Base-by-base conservation (phyloP, 2,888 invertebrate genomes). In the Neoitamus cyanurus region DNA sequence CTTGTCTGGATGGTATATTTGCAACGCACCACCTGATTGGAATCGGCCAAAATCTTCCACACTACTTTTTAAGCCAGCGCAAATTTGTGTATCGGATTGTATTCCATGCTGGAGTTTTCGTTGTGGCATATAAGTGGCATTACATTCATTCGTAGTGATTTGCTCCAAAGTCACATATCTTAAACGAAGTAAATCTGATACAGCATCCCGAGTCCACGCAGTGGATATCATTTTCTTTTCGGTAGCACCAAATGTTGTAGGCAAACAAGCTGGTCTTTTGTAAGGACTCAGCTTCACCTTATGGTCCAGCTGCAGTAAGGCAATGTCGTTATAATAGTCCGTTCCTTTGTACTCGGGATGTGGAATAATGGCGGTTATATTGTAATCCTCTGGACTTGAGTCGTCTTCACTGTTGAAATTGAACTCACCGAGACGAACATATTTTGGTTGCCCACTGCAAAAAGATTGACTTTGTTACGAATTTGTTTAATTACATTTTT, bases 11-110 rank as follows among this genome's bases (percentile, higher is more conserved):
- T 90, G 90, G 73, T 88, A 89, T 0, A 92, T 88, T 70, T 91
- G 91, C 30, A 95, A 89, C 0, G 95, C 94, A 11, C 95, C 95
- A 9, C n/a, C n/a, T n/a, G n/a, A n/a, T n/a, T n/a, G n/a, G 94
- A 94, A 90, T 95, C 94, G 87, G 83, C 94, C 94, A 0, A 93
- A 93, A 86, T 94, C 86, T 87, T 83, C 89, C 88, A 1, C 87
- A 87, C 7, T 1, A 20, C 4, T 5, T 9, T 15, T 87, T 87
- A 92, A 91, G 6, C 94, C 93, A 1, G 93, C 93, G 87, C 94
- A 94, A 36, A 94, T 88, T 89, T 93, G 93, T 9, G 89, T 90
- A 0, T 91, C 89, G 0, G 90, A 87, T 9, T 91, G 87, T 37
- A 94, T 91, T 0, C 93, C 93, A 6, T 88, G 88, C 15, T 87